Percentiles rank a stretch among this genome's conserved stretches.
These are phyloP conservation scores for Thalpophila matura DNA, from an alignment of 2,888 invertebrate genomes.

Conservation along the genomic window DNA sequence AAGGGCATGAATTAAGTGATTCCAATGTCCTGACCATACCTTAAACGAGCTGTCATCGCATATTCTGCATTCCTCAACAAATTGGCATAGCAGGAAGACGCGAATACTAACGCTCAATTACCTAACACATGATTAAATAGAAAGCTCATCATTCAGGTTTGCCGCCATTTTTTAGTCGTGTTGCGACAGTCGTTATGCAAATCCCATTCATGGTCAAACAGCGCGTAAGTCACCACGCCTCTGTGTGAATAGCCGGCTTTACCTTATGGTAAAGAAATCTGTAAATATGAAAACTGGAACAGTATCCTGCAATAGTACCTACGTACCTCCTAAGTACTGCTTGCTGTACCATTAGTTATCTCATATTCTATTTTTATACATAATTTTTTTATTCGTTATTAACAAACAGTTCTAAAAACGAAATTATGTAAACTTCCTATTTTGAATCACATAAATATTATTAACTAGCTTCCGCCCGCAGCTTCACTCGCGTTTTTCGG, in stretches of 20 bases:
- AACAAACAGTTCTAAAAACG: too few species aligned
- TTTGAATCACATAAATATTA: too few species aligned
- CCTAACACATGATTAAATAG: slow-evolving; percentile 60
- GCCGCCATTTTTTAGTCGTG: slow-evolving; percentile 43
- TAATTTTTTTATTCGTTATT: too few species aligned
- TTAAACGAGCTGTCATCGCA: slow-evolving; percentile 13
- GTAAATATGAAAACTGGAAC: background rate
- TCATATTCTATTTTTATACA: too few species aligned
- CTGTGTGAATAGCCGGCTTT: slow-evolving; percentile 42
- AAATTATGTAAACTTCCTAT: too few species aligned
- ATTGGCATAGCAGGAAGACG: slow-evolving; percentile 43
- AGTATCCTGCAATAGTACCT: too few species aligned
- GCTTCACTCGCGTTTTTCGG: too few species aligned
- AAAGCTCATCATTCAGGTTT: slow-evolving; percentile 61
- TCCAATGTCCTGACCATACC: background rate
- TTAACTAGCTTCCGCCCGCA: too few species aligned
- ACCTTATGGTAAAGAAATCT: slow-evolving; percentile 11
- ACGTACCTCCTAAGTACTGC: too few species aligned
- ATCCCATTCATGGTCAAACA: slow-evolving; percentile 58
- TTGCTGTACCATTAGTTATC: too few species aligned
- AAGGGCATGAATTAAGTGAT: slow-evolving; percentile 22
- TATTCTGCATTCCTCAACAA: slow-evolving; percentile 23
- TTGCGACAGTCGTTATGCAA: slow-evolving; percentile 62
- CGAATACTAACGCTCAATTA: slow-evolving; percentile 38
- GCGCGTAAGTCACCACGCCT: slow-evolving; percentile 38